Conservation (phyloP, 1,140 invertebrate genomes). For the Drosophila mauritiana region DNA sequence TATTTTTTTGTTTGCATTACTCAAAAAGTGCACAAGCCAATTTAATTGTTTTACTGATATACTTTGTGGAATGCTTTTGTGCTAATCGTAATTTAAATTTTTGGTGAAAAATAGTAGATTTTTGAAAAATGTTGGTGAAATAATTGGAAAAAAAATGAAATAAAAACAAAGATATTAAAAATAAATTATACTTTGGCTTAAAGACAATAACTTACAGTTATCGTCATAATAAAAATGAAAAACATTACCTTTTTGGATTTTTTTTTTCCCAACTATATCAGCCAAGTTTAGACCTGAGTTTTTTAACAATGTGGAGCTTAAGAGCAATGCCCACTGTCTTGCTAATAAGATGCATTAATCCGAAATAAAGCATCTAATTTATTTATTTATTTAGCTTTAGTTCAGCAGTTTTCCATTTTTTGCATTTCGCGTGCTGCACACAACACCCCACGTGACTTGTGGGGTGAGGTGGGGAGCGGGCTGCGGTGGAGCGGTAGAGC, state of each 20-base stretch:
- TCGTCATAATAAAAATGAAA: too few species aligned
- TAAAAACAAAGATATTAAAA: too few species aligned
- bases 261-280: too few species aligned
- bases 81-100: too few species aligned
- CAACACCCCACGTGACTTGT: conserved; percentile 60
- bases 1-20: not conserved
- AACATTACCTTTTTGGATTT: too few species aligned
- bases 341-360: conserved; percentile 16
- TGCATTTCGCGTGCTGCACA: conserved; percentile 60
- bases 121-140: too few species aligned
- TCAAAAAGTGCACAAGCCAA: not conserved
- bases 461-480: not conserved
- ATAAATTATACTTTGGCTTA: too few species aligned
- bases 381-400: conserved; percentile 43
- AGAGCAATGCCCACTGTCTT: not conserved
- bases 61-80: too few species aligned
- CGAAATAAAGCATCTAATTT: conserved; percentile 7
- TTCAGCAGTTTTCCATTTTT: conserved; percentile 35
- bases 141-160: too few species aligned
- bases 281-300: not conserved
- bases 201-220: too few species aligned
- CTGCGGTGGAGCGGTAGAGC: conserved; percentile 1
- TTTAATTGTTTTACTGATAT: not conserved
- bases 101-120: too few species aligned
- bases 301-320: not conserved